These are phyloP conservation scores for Balearica regulorum DNA, from an alignment of 2,797 vertebrate species.

Conservation along the genomic window DNA sequence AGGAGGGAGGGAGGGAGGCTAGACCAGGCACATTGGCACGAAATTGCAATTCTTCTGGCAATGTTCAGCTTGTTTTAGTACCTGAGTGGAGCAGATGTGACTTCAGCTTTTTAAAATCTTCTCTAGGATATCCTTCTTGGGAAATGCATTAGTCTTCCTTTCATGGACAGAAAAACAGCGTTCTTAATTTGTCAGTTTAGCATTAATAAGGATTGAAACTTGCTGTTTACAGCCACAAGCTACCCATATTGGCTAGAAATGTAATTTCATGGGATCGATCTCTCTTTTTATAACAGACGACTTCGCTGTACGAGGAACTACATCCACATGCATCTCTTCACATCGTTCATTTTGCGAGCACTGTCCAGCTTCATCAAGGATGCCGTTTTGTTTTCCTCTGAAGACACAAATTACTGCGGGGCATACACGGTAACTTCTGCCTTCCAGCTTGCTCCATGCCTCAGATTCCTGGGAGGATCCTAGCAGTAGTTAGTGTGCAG, in stretches of 20 bases:
- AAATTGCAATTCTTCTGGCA: neutral
- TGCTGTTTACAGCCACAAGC: neutral
- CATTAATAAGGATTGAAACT: neutral
- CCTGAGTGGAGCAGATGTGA: neutral
- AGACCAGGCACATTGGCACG: neutral
- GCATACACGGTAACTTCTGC: conserved; percentile 77
- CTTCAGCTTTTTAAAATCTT: neutral
- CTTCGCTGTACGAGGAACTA: conserved; percentile 93
- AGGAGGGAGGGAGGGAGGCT: neutral
- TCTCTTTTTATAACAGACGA: conserved; percentile 74
- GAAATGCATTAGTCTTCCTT: neutral
- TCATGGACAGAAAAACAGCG: neutral
- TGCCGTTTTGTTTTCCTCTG: conserved; percentile 80
- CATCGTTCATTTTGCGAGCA: conserved; percentile 90
- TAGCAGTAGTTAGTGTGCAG: neutral
- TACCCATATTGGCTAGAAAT: neutral
- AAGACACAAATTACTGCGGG: conserved; percentile 83
- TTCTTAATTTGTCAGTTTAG: neutral
- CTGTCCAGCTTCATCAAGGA: conserved; percentile 92
- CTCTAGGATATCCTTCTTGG: neutral
- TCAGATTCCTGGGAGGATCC: neutral
- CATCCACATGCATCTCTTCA: conserved; percentile 95
- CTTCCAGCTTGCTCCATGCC: neutral
- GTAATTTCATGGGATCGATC: neutral
- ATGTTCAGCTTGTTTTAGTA: neutral